phyloP scores from a whole-genome alignment of 2,113 vertebrate species.

The Zosterops lateralis region DNA sequence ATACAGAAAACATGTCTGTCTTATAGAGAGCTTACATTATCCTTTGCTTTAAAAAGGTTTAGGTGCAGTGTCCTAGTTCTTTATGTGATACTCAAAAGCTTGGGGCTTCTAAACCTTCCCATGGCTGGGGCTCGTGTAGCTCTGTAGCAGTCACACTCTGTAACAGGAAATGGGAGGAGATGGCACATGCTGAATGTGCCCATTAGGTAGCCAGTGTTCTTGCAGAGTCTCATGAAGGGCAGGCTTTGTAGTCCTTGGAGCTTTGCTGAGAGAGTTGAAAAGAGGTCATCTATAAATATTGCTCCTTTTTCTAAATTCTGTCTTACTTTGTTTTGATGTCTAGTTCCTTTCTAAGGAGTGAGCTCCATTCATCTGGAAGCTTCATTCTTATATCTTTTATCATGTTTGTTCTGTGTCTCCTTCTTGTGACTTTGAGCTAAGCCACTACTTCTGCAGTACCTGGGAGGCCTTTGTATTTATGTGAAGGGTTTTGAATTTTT shows the following conservation, averaged over 20 bases:
- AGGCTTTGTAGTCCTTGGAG: not conserved
- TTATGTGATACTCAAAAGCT: not conserved
- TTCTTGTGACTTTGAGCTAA: not conserved
- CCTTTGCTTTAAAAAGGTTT: not conserved
- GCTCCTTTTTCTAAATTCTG: not conserved
- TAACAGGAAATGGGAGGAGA: not conserved
- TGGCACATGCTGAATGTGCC: not conserved
- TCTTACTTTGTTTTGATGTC: not conserved
- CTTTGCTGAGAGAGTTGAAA: not conserved
- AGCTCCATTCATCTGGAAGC: not conserved
- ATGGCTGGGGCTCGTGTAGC: accelerated
- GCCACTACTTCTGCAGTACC: not conserved
- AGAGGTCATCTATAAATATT: slow-evolving; percentile 9
- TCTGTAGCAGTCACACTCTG: not conserved
- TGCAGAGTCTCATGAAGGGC: not conserved
- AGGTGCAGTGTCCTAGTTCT: not conserved
- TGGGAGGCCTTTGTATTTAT: not conserved
- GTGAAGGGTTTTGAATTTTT: not conserved
- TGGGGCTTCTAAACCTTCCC: not conserved
- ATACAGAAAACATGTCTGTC: not conserved
- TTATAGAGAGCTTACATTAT: not conserved
- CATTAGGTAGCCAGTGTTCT: not conserved
- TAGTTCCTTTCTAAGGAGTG: not conserved
- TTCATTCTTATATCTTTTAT: not conserved
- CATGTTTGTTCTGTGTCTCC: not conserved